Evolutionary conservation across 1,140 invertebrate species (phyloP), one percentile per base, ranked within the genome.

Genomic region (Drosophila hydei): DNA sequence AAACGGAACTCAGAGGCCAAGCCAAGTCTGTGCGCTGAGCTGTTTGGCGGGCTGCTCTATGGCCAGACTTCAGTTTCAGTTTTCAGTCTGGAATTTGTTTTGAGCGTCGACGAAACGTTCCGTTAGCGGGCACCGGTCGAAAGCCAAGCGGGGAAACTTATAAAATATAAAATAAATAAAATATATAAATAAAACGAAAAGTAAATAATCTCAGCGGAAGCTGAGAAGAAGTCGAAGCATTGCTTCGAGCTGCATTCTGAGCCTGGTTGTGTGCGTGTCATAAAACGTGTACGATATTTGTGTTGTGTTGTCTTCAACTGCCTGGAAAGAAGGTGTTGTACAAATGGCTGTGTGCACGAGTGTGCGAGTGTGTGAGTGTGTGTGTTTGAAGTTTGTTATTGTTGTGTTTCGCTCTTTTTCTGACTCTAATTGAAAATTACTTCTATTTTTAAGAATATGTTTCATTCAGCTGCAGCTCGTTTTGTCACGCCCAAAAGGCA

Each of bases 11-110:
- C 16, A 64, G 19, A 38, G 30, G 56, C 62, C 78, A 75, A 77
- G 77, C 81, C 74, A 77, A 77, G 81, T 72, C 83, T 63, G 60
- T 56, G 38, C 30, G 30, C 30, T 33, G 30, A 33, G 30, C 40
- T 56, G 54, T 64, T 33, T 76, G 74, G 59, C 65, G 58, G 64
- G 56, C 73, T 72, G 77, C 63, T 51, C 43, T 63, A 47, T 63
- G 59, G 62, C 48, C 75, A 63, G 80, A 71, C 58, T 65, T 80
- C 60, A 72, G 79, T 64, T 68, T 74, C 33, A 61, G 68, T 61
- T 71, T 83, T 81, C 74, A 87, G 83, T 85, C 77, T 80, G 64
- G 75, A 75, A 77, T 87, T 77, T 61, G 81, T 88, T 85, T 85
- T 81, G 77, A 87, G 72, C 83, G 77, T 43, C 62, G 71, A 63